These are phyloP conservation scores for Heterodera carotae DNA, from an alignment of 1,140 invertebrate species.

Conservation along the genomic window DNA sequence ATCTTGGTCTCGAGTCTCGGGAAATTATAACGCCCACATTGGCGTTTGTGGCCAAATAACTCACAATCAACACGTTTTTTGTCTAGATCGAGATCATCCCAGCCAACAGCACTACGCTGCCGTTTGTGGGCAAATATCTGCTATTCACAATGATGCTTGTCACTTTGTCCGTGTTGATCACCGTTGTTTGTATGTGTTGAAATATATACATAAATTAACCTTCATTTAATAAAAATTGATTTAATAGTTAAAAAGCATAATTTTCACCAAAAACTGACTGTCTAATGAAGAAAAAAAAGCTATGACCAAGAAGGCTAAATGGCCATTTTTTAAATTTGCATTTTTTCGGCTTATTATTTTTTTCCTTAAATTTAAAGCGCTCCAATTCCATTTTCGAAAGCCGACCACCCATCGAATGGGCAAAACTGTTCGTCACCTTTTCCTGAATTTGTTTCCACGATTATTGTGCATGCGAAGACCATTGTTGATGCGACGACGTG, in stretches of 20 bases:
- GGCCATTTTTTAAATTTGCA: conserved; percentile 6
- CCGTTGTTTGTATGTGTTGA: conserved; percentile 76
- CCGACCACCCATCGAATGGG: conserved; percentile 92
- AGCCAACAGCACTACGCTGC: conserved; percentile 93
- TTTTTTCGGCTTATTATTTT: conserved; percentile 13
- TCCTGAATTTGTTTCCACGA: conserved; percentile 84
- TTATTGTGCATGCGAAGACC: conserved; percentile 67
- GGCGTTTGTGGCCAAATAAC: too few relatives aligned
- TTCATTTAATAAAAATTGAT: too few relatives aligned
- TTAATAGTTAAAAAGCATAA: too few relatives aligned
- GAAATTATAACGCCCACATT: too few relatives aligned
- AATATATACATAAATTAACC: conserved; percentile 73
- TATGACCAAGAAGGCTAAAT: too few relatives aligned
- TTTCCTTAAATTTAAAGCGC: conserved; percentile 72
- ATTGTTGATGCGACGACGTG: conserved; percentile 14
- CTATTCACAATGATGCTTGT: conserved; percentile 99
- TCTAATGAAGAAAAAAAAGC: too few relatives aligned
- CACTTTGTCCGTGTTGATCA: conserved; percentile 94
- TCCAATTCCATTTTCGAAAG: conserved; percentile 95
- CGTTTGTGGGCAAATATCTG: conserved; percentile 91
- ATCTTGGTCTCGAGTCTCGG: too few relatives aligned
- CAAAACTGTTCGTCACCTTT: conserved; percentile 82
- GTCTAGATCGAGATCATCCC: conserved; percentile 88
- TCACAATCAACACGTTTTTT: too few relatives aligned
- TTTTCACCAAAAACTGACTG: too few relatives aligned